A percentile compares a stretch with the other conserved stretches of the same genome.
phyloP scores from a whole-genome alignment of 1,140 invertebrate species.

The Proales similis region DNA sequence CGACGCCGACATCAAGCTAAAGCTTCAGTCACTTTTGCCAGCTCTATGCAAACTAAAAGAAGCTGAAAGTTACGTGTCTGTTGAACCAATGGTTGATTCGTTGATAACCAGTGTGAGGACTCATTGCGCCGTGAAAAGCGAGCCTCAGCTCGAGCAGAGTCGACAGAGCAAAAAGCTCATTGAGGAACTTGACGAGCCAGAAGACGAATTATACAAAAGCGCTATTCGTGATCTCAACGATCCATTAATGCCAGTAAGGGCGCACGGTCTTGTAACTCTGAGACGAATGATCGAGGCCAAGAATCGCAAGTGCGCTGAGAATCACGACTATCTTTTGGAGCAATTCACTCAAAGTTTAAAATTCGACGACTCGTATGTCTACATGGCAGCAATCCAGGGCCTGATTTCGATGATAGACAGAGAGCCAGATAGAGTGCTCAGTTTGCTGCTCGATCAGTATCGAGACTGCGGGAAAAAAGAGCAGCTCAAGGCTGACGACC shows the following conservation, averaged over 20 bases:
- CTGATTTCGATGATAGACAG: constrained; percentile 61
- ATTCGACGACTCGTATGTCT: constrained; percentile 73
- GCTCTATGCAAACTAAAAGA: constrained; percentile 2
- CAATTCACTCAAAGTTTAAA: constrained; percentile 63
- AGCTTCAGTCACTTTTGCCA: constrained; percentile 11
- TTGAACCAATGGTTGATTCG: constrained; percentile 48
- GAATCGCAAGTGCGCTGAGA: constrained; percentile 60
- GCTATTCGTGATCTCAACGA: constrained; percentile 65
- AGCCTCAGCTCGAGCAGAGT: constrained; percentile 40
- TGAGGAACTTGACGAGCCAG: constrained; percentile 55
- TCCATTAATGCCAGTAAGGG: constrained; percentile 67
- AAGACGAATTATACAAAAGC: constrained; percentile 38
- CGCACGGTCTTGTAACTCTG: constrained; percentile 68
- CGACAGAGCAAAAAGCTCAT: constrained; percentile 7
- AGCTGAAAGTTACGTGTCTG: constrained; percentile 40
- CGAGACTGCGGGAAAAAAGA: constrained; percentile 52
- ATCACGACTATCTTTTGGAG: constrained; percentile 63
- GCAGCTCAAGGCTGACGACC: constrained; percentile 56
- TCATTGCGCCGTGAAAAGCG: constrained; percentile 46
- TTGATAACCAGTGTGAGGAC: constrained; percentile 55
- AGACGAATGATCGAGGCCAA: constrained; percentile 63
- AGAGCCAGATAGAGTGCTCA: constrained; percentile 63
- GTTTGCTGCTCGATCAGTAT: constrained; percentile 61
- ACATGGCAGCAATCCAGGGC: constrained; percentile 69
- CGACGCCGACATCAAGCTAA: constrained; percentile 9